These are phyloP conservation scores for Psittacus erithacus DNA, from an alignment of 2,113 vertebrate species.

Conservation along the genomic window DNA sequence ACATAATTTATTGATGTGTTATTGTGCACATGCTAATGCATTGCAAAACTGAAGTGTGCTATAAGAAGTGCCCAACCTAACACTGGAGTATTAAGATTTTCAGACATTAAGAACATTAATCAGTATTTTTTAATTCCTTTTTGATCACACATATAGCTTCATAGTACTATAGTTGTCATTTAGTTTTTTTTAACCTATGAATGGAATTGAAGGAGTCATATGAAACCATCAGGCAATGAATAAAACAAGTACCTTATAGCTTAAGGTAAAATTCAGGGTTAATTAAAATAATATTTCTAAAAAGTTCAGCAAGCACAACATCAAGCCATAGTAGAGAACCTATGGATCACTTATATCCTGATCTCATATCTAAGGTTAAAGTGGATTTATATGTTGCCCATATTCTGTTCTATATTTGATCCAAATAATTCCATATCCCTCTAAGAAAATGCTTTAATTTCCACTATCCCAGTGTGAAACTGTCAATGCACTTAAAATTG, in stretches of 20 bases:
- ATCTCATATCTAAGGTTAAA: neutral
- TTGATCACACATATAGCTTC: neutral
- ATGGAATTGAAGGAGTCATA: neutral
- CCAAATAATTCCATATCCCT: neutral
- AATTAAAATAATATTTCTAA: neutral
- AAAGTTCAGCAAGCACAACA: neutral
- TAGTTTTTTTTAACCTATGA: neutral
- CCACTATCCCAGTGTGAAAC: neutral
- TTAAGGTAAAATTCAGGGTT: neutral
- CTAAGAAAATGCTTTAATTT: neutral
- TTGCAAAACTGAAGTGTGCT: neutral
- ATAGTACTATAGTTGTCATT: neutral
- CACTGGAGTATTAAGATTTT: neutral
- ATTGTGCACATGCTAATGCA: neutral
- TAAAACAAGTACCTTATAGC: neutral
- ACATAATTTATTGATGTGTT: neutral
- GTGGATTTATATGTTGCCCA: neutral
- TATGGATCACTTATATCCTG: neutral
- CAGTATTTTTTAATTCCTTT: neutral
- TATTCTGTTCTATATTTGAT: neutral
- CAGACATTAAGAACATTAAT: neutral
- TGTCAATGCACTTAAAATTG: neutral
- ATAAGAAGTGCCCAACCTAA: neutral
- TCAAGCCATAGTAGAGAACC: neutral
- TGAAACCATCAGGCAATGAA: neutral